A percentile compares a stretch with the other conserved stretches of the same genome.
Conservation (phyloP, 2,888 invertebrate species). For the Hydropsyche betteni region DNA sequence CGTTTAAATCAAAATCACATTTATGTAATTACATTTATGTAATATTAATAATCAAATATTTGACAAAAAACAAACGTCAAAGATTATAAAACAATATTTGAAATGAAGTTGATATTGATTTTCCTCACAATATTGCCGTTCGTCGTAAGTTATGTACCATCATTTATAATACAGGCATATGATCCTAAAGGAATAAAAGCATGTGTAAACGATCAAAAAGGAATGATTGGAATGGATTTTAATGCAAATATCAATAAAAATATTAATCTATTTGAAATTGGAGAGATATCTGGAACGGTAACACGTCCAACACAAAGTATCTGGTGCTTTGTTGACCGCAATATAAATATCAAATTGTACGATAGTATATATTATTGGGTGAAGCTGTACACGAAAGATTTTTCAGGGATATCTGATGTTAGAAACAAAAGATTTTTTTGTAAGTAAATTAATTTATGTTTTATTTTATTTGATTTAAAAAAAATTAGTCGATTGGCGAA, state of each 20-base stretch:
- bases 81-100: too few species aligned
- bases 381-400: neutral
- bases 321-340: conserved; percentile 5
- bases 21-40: too few species aligned
- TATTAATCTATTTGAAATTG: neutral
- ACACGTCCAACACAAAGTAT: neutral
- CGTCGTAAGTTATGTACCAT: neutral
- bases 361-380: conserved; percentile 13
- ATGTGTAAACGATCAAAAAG: conserved; percentile 16
- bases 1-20: too few species aligned
- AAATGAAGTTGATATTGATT: too few species aligned
- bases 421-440: neutral
- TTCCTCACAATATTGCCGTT: neutral
- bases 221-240: conserved; percentile 12
- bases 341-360: neutral
- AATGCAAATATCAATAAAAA: conserved; percentile 21
- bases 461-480: neutral
- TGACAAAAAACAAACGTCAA: too few species aligned
- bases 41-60: too few species aligned
- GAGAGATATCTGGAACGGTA: neutral
- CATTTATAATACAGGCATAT: neutral
- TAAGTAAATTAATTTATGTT: neutral
- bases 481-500: too few species aligned
- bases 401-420: neutral
- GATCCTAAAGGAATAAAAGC: conserved; percentile 16